Evolutionary conservation across 2,888 invertebrate species (phyloP).

Genomic region (Tuberolachnus salignus): DNA sequence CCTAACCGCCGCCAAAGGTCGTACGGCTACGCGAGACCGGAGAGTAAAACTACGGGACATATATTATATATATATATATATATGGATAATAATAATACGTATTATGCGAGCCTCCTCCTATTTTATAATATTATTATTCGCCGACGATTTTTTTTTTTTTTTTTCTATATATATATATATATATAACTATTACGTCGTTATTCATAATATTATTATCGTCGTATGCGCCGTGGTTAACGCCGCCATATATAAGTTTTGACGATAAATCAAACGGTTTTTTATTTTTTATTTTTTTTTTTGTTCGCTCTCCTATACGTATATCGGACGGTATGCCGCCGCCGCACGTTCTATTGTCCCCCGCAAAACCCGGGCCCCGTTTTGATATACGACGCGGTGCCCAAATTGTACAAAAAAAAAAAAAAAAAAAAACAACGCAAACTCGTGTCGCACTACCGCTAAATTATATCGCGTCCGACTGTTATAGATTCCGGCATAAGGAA

Average conservation of each 20-base stretch:
- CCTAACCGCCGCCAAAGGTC: too few species aligned
- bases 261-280: slow-evolving; percentile 45
- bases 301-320: background rate
- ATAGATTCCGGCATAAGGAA: background rate
- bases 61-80: too few species aligned
- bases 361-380: slow-evolving; percentile 8
- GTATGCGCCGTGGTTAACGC: slow-evolving; percentile 6
- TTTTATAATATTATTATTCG: background rate
- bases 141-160: background rate
- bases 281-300: background rate
- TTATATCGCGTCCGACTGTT: background rate
- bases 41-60: too few species aligned
- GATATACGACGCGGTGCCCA: slow-evolving; percentile 23
- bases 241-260: slow-evolving; percentile 13
- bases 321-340: background rate
- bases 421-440: background rate
- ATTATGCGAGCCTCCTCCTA: too few species aligned
- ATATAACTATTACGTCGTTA: background rate
- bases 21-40: too few species aligned
- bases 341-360: slow-evolving; percentile 23
- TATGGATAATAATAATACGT: too few species aligned
- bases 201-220: background rate
- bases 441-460: slow-evolving; percentile 7
- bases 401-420: too few species aligned
- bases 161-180: too few species aligned